Base-by-base conservation (phyloP, 2,797 vertebrate species). In the Pseudochaenichthys georgianus region DNA sequence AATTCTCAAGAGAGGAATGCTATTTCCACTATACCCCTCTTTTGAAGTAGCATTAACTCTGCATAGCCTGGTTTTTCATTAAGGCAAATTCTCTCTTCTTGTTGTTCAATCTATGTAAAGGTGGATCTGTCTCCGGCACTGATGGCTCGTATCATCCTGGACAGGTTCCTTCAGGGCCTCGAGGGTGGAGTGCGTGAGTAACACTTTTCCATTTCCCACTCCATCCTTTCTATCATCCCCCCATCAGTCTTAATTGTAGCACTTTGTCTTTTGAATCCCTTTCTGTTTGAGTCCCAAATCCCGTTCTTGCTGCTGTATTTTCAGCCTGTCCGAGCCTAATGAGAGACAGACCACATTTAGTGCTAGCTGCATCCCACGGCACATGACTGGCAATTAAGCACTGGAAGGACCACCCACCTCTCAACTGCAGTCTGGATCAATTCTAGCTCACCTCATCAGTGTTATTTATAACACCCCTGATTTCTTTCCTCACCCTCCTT, bases 41-140 rank as follows among this genome's bases (percentile, higher is more conserved):
- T 84, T 70, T 81, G 34, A 80, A 87, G 73, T 55, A 68, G 34
- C 48, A 70, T 68, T 66, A 83, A 82, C 50, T 79, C 34, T 16
- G 13, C 28, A 62, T 60, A 34, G 60, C 45, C 54, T 9, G 66
- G 53, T 57, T 85, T 78, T 79, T 76, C 73, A 75, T 82, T 82
- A 67, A 71, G 52, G 43, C 52, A 83, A 79, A 88, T 83, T 76
- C 38, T 52, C 23, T 48, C 43, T 85, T 71, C 3, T 66, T 64
- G 41, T 70, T 34, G 41, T 70, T 34, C 62, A 69, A 81, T 88
- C 73, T 74, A 8, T 68, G 31, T 63, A 76, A 88, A 99, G 98
- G 96, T 98, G 93, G 96, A 98, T 91, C 95, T 99, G 81, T 96
- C 98, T 85, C 98, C 98, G 61, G 96, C 98, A 8, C 86, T 99